These are phyloP conservation scores for Diachrysia chrysitis DNA, from an alignment of 2,888 invertebrate genomes.

Conservation along the genomic window DNA sequence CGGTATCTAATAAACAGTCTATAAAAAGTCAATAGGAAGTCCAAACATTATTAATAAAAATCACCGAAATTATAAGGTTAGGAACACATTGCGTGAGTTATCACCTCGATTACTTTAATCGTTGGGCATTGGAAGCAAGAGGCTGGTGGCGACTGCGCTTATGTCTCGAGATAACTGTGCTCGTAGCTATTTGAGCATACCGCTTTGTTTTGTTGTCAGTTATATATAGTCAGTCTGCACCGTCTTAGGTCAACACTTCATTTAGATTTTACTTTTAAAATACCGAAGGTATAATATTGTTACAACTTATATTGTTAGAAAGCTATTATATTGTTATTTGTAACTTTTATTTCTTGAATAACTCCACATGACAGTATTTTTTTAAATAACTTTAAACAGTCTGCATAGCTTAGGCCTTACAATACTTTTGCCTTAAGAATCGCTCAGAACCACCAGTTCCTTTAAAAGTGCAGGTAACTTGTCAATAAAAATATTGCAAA, in stretches of 20 bases:
- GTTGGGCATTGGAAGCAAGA: conserved; percentile 67
- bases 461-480: neutral
- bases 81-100: conserved; percentile 77
- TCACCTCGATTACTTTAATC: conserved; percentile 83
- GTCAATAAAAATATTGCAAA: neutral
- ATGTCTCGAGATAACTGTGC: conserved; percentile 67
- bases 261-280: conserved; percentile 9
- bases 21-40: conserved; percentile 64
- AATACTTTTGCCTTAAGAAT: too few relatives aligned
- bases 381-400: too few relatives aligned
- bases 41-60: conserved; percentile 80
- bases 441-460: too few relatives aligned
- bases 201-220: conserved; percentile 74
- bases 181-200: conserved; percentile 73
- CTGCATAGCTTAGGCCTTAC: too few relatives aligned
- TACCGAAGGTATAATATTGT: neutral
- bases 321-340: too few relatives aligned
- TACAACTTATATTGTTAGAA: too few relatives aligned
- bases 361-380: too few relatives aligned
- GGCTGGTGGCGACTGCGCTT: conserved; percentile 66
- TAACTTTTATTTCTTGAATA: neutral
- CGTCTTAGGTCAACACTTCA: conserved; percentile 24
- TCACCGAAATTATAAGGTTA: conserved; percentile 81
- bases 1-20: conserved; percentile 48
- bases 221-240: conserved; percentile 60